These are phyloP conservation scores for Apodemia hepburni DNA, from an alignment of 2,888 invertebrate genomes.

Conservation along the genomic window DNA sequence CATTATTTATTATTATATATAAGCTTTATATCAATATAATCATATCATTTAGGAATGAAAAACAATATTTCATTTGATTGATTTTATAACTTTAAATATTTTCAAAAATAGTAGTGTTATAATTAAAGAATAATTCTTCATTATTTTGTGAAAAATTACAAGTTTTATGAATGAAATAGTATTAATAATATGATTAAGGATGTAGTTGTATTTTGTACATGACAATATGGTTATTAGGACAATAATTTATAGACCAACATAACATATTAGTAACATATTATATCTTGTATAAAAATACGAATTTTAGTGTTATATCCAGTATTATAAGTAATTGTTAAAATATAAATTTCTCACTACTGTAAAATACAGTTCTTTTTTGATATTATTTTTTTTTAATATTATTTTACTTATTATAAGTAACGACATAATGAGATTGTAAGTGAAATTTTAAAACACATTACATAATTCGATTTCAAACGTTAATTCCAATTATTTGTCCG, in stretches of 20 bases:
- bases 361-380: not conserved
- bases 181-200: slow-evolving; percentile 19
- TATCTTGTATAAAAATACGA: slow-evolving; percentile 27
- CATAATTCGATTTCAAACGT: too few relatives aligned
- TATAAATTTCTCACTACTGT: not conserved
- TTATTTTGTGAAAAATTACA: slow-evolving; percentile 21
- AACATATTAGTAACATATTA: slow-evolving; percentile 32
- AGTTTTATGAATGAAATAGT: slow-evolving; percentile 23
- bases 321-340: not conserved
- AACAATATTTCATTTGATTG: slow-evolving; percentile 1
- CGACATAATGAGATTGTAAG: too few relatives aligned
- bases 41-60: slow-evolving; percentile 47
- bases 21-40: slow-evolving; percentile 49
- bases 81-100: slow-evolving; percentile 8
- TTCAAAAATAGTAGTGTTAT: not conserved
- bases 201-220: slow-evolving; percentile 39
- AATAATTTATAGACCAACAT: slow-evolving; percentile 60
- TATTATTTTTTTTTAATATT: not conserved
- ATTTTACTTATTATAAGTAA: too few relatives aligned
- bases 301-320: slow-evolving; percentile 12
- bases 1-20: too few relatives aligned
- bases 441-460: too few relatives aligned
- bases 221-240: slow-evolving; percentile 54
- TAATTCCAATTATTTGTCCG: too few relatives aligned
- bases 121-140: not conserved